A percentile compares a stretch with the other conserved stretches of the same genome.
These are phyloP conservation scores for Mizuhopecten yessoensis DNA, from an alignment of 1,140 invertebrate species.

Conservation along the genomic window DNA sequence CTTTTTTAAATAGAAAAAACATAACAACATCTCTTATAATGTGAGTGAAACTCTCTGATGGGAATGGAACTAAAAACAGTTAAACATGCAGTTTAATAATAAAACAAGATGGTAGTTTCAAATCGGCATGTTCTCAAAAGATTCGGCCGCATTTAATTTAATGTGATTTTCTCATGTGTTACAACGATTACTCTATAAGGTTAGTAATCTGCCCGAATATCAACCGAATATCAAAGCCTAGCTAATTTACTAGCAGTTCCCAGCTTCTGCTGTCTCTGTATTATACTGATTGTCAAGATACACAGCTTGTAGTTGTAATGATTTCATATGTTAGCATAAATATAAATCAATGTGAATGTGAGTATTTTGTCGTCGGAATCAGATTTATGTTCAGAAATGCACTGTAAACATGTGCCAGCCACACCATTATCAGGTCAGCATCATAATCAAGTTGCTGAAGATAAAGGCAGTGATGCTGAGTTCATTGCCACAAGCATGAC, in stretches of 20 bases:
- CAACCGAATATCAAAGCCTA: background rate
- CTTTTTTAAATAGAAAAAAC: too few relatives aligned
- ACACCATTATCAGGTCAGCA: background rate
- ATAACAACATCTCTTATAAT: too few relatives aligned
- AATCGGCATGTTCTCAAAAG: background rate
- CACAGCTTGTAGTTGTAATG: constrained; percentile 2
- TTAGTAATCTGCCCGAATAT: background rate
- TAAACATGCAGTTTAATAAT: background rate
- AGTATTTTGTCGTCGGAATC: background rate
- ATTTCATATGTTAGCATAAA: background rate
- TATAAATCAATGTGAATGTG: background rate
- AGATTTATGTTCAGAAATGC: constrained; percentile 7
- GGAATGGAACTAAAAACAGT: background rate
- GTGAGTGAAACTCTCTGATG: background rate
- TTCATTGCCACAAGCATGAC: background rate
- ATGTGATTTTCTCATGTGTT: background rate
- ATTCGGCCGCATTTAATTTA: background rate
- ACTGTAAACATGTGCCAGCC: background rate
- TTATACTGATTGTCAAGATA: background rate
- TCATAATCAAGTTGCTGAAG: background rate
- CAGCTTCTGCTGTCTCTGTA: background rate
- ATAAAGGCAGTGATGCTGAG: background rate
- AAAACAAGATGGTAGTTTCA: background rate
- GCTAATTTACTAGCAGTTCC: background rate
- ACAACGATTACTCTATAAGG: background rate